These are phyloP conservation scores for Drosophila mauritiana DNA, from an alignment of 1,140 invertebrate species.

Conservation along the genomic window DNA sequence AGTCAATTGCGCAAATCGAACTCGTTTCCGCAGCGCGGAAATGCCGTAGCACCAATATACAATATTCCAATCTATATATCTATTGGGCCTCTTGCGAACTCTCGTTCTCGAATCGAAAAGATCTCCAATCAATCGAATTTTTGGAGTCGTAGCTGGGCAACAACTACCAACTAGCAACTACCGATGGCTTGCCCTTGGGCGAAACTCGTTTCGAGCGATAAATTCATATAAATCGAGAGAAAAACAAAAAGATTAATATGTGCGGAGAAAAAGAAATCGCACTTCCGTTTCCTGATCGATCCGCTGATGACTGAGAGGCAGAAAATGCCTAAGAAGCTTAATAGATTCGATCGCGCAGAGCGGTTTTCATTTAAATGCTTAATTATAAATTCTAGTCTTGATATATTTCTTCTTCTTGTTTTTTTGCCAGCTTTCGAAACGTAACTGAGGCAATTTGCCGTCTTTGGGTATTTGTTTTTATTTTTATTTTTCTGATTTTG, in stretches of 20 bases:
- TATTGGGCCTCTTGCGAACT: slow-evolving; percentile 29
- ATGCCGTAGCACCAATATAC: slow-evolving; percentile 26
- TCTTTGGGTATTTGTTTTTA: background rate
- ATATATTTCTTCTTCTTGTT: slow-evolving; percentile 5
- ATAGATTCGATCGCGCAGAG: slow-evolving; percentile 33
- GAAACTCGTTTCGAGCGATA: slow-evolving; percentile 62
- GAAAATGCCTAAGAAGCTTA: slow-evolving; percentile 53
- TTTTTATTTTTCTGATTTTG: background rate
- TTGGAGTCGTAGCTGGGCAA: slow-evolving; percentile 32
- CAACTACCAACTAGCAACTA: slow-evolving; percentile 64
- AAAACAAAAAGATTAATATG: slow-evolving; percentile 64
- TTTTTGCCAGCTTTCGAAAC: slow-evolving; percentile 31
- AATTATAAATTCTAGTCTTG: slow-evolving; percentile 59
- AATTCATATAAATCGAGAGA: slow-evolving; percentile 34
- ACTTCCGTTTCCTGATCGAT: slow-evolving; percentile 79
- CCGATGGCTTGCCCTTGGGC: slow-evolving; percentile 72
- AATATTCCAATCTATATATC: slow-evolving; percentile 9
- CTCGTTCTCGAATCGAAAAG: background rate
- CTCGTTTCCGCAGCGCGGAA: slow-evolving; percentile 67
- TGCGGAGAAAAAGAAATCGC: slow-evolving; percentile 43
- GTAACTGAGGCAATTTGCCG: slow-evolving; percentile 18
- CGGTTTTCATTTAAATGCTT: slow-evolving; percentile 47
- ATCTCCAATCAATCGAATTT: slow-evolving; percentile 39
- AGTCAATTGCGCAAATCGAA: slow-evolving; percentile 65
- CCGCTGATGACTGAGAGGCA: slow-evolving; percentile 38